Evolutionary conservation across 1,140 invertebrate genomes (phyloP), one percentile per base, ranked within the genome.

Genomic region (Ostrea edulis): DNA sequence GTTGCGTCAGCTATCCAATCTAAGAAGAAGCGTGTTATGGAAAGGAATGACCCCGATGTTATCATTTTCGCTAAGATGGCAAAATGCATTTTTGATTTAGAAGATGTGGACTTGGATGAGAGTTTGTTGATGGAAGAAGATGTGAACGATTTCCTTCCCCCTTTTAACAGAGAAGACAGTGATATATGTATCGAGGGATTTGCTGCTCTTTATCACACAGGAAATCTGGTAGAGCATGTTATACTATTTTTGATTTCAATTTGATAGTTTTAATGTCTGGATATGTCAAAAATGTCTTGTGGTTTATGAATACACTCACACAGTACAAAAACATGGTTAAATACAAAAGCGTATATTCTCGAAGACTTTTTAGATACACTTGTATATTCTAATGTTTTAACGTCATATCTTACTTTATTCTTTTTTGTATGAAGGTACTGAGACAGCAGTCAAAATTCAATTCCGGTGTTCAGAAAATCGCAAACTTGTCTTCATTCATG

Each of bases 11-110:
- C 65, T 9, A 68, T 68, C 7, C 65, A 68, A 25, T 68, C n/a
- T 25, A 68, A 68, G 22, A 68, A 9, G 2, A 68, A 68, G 25
- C 65, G 65, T 22, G 65, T 68, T 11, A 22, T 68, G 20, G 65
- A 68, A 25, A 68, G 65, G 25, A 68, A n/a, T 68, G 65, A 68
- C 65, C 65, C 65, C 9, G 65, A 68, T 68, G 22, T 68, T 68
- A 17, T 5, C 17, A n/a, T 68, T n/a, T 68, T 68, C 22, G 65
- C 65, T 7, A 68, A 68, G 25, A 68, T n/a, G 22, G 65, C 65
- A 22, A 22, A 68, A 25, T 68, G 65, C 25, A 68, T 68, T 22
- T 68, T 68, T 68, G n/a, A 25, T 68, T n/a, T 68, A 68, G 65
- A 68, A 68, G 25, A 68, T 7, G 65, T 68, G 22, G 65, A 68